phyloP scores from a whole-genome alignment of 1,140 invertebrate species.

The Nephila pilipes region DNA sequence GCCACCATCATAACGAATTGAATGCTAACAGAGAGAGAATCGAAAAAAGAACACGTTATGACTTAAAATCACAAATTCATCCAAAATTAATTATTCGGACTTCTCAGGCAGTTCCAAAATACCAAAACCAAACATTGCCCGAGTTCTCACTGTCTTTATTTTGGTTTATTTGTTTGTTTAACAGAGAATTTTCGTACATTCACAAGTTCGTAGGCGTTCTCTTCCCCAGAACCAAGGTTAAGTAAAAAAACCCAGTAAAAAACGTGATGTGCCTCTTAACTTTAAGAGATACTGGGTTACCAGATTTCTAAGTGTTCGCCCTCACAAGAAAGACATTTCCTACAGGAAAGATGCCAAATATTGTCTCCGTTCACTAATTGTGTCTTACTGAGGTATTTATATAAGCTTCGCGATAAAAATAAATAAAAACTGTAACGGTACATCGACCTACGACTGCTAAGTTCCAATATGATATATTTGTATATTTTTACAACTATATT shows the following conservation, averaged over 20 bases:
- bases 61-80: too few relatives aligned
- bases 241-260: constrained; percentile 50
- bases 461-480: too few relatives aligned
- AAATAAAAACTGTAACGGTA: too few relatives aligned
- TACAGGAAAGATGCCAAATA: neutral
- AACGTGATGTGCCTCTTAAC: constrained; percentile 72
- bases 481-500: too few relatives aligned
- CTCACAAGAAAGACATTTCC: neutral
- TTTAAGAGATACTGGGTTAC: neutral
- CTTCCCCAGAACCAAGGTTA: constrained; percentile 69
- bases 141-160: neutral
- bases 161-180: constrained; percentile 26
- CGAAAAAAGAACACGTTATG: too few relatives aligned
- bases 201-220: constrained; percentile 49
- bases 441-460: too few relatives aligned
- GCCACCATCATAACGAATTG: too few relatives aligned
- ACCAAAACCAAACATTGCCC: too few relatives aligned
- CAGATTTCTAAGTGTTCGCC: constrained; percentile 32
- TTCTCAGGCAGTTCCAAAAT: too few relatives aligned
- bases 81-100: too few relatives aligned
- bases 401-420: too few relatives aligned
- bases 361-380: neutral
- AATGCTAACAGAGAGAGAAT: too few relatives aligned
- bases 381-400: neutral
- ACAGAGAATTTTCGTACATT: constrained; percentile 38